Conservation (phyloP, 2,113 vertebrate species). For the Ornithorhynchus anatinus region DNA sequence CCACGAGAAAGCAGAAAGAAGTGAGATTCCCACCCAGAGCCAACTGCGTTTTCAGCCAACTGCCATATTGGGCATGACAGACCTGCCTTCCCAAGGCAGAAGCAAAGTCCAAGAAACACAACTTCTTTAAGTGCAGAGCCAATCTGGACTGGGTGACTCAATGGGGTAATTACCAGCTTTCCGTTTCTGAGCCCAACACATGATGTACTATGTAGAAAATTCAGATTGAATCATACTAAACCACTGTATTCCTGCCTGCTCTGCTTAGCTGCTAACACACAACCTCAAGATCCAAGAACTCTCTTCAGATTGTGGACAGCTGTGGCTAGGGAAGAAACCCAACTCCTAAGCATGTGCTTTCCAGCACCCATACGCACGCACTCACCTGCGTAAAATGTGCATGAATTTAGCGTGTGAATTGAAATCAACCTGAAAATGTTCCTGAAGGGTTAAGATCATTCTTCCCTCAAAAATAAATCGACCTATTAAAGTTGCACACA, state of each 20-base stretch:
- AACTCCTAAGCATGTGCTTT: neutral
- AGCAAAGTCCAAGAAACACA: accelerated
- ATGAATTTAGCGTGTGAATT: neutral
- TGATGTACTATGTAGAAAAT: neutral
- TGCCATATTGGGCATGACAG: slow-evolving; percentile 9
- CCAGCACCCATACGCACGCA: too few relatives aligned
- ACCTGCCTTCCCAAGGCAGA: neutral
- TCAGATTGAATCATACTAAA: slow-evolving; percentile 4
- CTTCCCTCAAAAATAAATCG: too few relatives aligned
- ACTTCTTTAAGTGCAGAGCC: slow-evolving; percentile 2
- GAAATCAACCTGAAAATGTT: neutral
- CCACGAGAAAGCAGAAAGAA: neutral
- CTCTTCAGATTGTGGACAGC: neutral
- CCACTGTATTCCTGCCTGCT: neutral
- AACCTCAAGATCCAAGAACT: neutral
- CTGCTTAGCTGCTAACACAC: neutral
- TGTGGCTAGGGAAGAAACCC: neutral
- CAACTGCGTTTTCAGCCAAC: slow-evolving; percentile 13
- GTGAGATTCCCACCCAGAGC: slow-evolving; percentile 4
- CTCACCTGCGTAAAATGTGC: neutral
- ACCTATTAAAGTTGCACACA: neutral
- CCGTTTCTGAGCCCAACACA: neutral
- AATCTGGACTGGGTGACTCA: slow-evolving; percentile 19
- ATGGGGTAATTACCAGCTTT: slow-evolving; percentile 11
- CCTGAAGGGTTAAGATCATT: neutral